Evolutionary conservation across 1,140 invertebrate species (phyloP).

Genomic region (Drosophila orosa): DNA sequence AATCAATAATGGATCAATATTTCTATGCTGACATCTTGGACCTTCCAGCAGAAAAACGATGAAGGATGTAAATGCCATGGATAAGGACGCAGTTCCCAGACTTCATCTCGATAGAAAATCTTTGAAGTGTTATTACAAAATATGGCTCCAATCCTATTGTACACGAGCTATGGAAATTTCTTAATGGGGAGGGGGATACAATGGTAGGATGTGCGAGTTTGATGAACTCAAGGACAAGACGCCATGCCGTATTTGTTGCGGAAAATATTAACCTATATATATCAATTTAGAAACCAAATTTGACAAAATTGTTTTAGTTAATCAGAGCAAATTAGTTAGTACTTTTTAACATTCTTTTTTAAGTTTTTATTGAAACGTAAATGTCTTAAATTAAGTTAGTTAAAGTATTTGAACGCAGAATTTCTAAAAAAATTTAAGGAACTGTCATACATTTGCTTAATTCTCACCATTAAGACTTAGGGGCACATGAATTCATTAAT

Average conservation of each 20-base stretch:
- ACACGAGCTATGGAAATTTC: neutral
- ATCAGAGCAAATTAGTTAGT: neutral
- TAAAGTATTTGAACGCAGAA: neutral
- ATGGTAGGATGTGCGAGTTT: neutral
- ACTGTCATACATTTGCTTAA: neutral
- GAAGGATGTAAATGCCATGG: neutral
- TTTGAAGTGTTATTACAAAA: neutral
- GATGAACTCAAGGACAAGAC: neutral
- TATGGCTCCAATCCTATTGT: neutral
- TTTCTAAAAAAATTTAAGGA: neutral
- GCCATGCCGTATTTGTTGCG: neutral
- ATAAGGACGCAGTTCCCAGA: neutral
- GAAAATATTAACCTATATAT: neutral
- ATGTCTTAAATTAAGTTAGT: neutral
- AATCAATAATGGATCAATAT: slow-evolving; percentile 13
- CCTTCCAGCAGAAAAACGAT: neutral
- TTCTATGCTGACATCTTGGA: neutral
- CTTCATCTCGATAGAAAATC: neutral
- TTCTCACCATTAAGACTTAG: neutral
- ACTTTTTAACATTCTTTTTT: neutral
- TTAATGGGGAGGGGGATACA: neutral
- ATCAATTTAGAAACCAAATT: neutral
- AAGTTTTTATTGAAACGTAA: neutral
- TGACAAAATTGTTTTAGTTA: too few relatives aligned
- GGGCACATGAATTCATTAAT: neutral